Evolutionary conservation across 2,113 vertebrate genomes (phyloP), one percentile per base, ranked within the genome.

Genomic region (Petromus typicus): DNA sequence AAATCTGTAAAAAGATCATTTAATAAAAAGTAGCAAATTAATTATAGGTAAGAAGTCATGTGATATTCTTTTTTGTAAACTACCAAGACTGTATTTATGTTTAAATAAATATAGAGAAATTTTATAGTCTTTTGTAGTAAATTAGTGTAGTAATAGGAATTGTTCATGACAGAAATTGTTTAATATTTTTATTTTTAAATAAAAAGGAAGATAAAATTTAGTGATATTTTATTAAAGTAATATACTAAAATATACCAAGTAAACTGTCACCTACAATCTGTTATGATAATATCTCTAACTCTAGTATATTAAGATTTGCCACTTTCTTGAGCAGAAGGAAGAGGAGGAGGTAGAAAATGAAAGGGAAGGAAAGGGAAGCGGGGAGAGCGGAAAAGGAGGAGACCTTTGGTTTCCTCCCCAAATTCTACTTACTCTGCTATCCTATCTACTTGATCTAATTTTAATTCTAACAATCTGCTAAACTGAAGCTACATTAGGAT

Each of bases 11-110:
- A 94, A 82, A 95, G 57, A 89, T 34, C n/a, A 95, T 11, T 66
- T 84, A 84, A 85, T 45, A 84, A 43, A 64, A 86, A 89, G 66
- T 30, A 95, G 66, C n/a, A 96, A 93, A 86, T 91, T 83, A 89
- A 93, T 71, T 71, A 66, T 0, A 92, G 51, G n/a, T 40, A 95
- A 90, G 61, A 56, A 94, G 17, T 71, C 23, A 89, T 67, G 4
- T 66, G 32, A 61, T 67, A 73, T 7, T 22, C 22, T 66, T 80
- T 79, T 78, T 57, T 48, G 27, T 22, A 69, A 91, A 93, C 2
- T 37, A 7, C 17, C 54, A 82, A 14, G 69, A 48, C 84, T 61
- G 25, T 9, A 89, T 34, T 45, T 81, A 32, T 61, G 34, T 88
- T 95, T 88, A 91, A 82, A 91, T 76, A 85, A 82, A 51, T 83